These are phyloP conservation scores for Conomelus anceps DNA, from an alignment of 2,888 invertebrate species.

Conservation along the genomic window DNA sequence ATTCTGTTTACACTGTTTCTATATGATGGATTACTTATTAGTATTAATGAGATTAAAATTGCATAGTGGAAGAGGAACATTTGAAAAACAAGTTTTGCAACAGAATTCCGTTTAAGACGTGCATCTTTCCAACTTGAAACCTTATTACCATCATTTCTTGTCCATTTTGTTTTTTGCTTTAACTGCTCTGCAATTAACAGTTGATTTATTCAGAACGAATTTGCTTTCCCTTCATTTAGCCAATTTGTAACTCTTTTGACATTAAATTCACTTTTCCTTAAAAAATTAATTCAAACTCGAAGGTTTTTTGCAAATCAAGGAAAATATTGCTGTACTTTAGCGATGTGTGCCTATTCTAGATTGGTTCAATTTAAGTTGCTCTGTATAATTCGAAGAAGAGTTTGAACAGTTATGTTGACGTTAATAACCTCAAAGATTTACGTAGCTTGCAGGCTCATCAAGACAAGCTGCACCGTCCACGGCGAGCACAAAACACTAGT, in stretches of 20 bases:
- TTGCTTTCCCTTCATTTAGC: not conserved
- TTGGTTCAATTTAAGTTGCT: not conserved
- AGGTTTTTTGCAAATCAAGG: not conserved
- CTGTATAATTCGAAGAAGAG: not conserved
- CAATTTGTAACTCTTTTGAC: not conserved
- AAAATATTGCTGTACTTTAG: not conserved
- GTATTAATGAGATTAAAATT: not conserved
- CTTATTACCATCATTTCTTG: not conserved
- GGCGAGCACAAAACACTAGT: not conserved
- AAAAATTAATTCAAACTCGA: not conserved
- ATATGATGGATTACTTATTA: not conserved
- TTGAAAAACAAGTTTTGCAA: not conserved
- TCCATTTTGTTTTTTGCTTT: not conserved
- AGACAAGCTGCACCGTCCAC: not conserved
- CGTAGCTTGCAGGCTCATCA: not conserved
- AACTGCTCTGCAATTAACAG: not conserved
- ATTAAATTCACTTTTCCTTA: not conserved
- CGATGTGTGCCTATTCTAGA: not conserved
- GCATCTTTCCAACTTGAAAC: not conserved
- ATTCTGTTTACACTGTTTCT: too few species aligned
- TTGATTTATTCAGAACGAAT: not conserved
- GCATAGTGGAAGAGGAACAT: not conserved
- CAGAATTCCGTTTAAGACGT: not conserved
- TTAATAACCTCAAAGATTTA: not conserved
- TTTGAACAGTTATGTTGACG: not conserved